These are phyloP conservation scores for Telenomus remus DNA, from an alignment of 1,140 invertebrate species.

Conservation along the genomic window DNA sequence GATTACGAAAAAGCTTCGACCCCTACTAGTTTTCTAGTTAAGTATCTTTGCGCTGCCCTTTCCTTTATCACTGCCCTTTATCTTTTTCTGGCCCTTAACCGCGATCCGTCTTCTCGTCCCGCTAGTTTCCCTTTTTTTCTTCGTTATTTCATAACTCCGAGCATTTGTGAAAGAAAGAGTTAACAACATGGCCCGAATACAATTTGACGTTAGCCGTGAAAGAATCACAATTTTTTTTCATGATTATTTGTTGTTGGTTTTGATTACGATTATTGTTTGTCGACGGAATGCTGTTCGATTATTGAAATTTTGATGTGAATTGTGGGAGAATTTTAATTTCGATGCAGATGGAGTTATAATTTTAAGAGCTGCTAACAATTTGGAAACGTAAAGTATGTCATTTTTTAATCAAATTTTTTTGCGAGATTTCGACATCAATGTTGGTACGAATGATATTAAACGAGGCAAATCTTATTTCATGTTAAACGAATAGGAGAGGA, in stretches of 20 bases:
- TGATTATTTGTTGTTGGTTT: constrained; percentile 12
- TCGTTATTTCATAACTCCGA: constrained; percentile 37
- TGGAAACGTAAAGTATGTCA: no score
- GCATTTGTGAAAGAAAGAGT: constrained; percentile 9
- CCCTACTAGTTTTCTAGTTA: constrained; percentile 43
- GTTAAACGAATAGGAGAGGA: no score
- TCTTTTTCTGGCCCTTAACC: constrained; percentile 36
- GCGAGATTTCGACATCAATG: no score
- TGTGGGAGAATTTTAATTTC: no score
- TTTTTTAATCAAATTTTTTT: no score
- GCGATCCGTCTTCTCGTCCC: constrained; percentile 11
- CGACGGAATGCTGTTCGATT: no score
- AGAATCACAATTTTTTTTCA: constrained; percentile 25
- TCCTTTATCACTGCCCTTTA: constrained; percentile 51
- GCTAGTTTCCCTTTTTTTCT: constrained; percentile 20
- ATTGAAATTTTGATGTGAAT: no score
- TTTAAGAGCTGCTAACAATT: no score
- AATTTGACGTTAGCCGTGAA: constrained; percentile 24
- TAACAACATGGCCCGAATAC: constrained; percentile 36
- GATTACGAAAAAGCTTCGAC: constrained; percentile 58
- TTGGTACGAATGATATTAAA: no score
- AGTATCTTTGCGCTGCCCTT: constrained; percentile 13
- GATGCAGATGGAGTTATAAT: no score
- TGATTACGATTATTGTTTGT: no score
- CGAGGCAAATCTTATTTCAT: no score